Evolutionary conservation across 2,113 vertebrate genomes (phyloP), one percentile per base, ranked within the genome.

Genomic region (Caranx melampygus): DNA sequence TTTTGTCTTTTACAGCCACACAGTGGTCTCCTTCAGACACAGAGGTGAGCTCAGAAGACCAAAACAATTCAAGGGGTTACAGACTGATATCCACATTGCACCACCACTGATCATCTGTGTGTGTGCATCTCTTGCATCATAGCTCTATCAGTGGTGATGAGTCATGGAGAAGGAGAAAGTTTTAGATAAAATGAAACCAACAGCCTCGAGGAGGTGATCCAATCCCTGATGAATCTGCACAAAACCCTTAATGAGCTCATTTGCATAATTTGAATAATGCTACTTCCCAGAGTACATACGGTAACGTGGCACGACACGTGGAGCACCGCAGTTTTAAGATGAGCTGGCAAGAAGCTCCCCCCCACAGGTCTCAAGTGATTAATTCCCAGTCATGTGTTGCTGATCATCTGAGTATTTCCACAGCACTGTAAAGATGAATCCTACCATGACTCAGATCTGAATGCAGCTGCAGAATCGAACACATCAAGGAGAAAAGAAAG

Each of bases 371-470:
- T 82, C 79, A 66, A 79, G 21, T 87, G 75, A 90, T 81, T 90
- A 70, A 91, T 72, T 86, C 77, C 79, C 45, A 69, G 79, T 83
- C 88, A 90, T 91, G 85, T 92, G 91, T 81, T 87, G 72, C 70
- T 86, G 83, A 90, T 93, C 81, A 85, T 86, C 63, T 59, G 76
- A 62, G 88, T 88, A 83, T 88, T 92, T 89, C 88, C 83, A 92
- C 55, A 79, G 74, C 21, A 61, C 79, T 59, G 78, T 71, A 62
- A 81, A 83, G 81, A 72, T 16, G 64, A 79, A 78, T 62, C 84
- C 42, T 34, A 73, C 31, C 44, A 37, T 92, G 92, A 93, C 80
- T 91, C 88, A 92, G 84, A 77, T 77, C 67, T 87, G 62, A 72
- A 66, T 51, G 78, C 92, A 90, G 89, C 91, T 91, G 89, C 15